Base-by-base conservation (phyloP, 2,113 vertebrate genomes). In the Neoarius graeffei region DNA sequence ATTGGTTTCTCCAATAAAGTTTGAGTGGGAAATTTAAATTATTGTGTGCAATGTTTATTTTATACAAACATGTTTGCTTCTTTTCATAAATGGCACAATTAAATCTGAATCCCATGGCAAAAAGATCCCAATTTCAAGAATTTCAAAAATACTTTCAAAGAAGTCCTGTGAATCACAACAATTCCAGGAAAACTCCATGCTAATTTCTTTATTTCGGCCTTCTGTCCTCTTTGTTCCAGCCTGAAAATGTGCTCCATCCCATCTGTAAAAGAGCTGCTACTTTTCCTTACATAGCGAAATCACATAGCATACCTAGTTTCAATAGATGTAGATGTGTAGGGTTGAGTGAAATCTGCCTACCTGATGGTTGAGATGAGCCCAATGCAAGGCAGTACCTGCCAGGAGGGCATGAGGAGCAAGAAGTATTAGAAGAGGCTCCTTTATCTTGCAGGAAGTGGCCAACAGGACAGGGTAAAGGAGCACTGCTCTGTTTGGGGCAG, bases 331-430 rank as follows among this genome's bases (percentile, higher is more conserved):
- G 13, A n/a, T 23, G 52, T 80, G 13, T 30, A 42, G 7, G 1
- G 8, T 20, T 87, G 3, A 7, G 25, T 57, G 7, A 42, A 83
- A 9, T 19, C 87, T 86, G 60, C n/a, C 90, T 91, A 93, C 94
- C 96, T 92, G 89, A 95, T 82, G 94, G 93, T 54, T 94, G 93
- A 81, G 93, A 89, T 50, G 92, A 90, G 85, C 94, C 95, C 81
- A 89, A 82, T 76, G 35, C 67, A 0, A 90, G 83, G 91, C 97
- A 99, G 90, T 96, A 97, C 83, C 87, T 93, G 2, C 98, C 97
- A 0, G 95, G 91, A 0, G 96, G 96, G 87, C 98, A 99, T 0
- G 91, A 93, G 23, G 90, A 95, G 91, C 97, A 99, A 71, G 97
- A 93, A 1, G 92, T 88, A 42, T 89, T 19, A 15, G 94, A 94